phyloP scores from a whole-genome alignment of 2,797 vertebrate species.

The Karalla daura region DNA sequence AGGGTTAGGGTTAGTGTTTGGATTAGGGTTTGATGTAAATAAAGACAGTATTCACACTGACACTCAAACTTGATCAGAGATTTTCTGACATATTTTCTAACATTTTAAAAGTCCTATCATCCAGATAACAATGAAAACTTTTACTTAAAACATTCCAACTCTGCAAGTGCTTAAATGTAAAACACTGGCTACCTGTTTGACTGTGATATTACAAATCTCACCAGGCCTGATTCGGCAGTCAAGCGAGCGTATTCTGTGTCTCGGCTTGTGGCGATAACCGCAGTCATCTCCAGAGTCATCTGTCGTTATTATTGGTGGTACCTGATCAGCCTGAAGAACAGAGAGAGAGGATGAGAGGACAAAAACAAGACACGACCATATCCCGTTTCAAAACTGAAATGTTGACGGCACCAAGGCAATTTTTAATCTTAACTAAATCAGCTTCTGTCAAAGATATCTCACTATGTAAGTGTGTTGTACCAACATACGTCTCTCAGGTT shows the following conservation, averaged over 20 bases:
- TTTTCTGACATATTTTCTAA: too few relatives aligned
- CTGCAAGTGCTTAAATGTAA: not conserved
- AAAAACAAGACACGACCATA: not conserved
- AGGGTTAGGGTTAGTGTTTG: too few relatives aligned
- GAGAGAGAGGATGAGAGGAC: too few relatives aligned
- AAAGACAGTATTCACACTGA: too few relatives aligned
- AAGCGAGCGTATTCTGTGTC: constrained; percentile 78
- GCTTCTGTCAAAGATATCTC: too few relatives aligned
- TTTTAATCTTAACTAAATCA: too few relatives aligned
- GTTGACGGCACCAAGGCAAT: too few relatives aligned
- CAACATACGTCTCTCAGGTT: constrained; percentile 92
- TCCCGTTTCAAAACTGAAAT: not conserved
- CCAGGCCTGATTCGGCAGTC: constrained; percentile 88
- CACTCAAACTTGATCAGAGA: too few relatives aligned
- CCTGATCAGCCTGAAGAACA: constrained; percentile 86
- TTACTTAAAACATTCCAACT: not conserved
- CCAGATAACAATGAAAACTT: not conserved
- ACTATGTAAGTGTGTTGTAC: too few relatives aligned
- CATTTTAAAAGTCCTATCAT: not conserved
- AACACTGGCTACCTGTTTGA: not conserved
- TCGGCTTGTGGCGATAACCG: constrained; percentile 74
- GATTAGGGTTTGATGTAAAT: too few relatives aligned
- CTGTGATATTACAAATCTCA: constrained; percentile 67
- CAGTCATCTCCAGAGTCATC: constrained; percentile 86
- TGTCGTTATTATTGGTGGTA: constrained; percentile 81